Evolutionary conservation across 2,888 invertebrate genomes (phyloP).

Genomic region (Ochropleura leucogaster): DNA sequence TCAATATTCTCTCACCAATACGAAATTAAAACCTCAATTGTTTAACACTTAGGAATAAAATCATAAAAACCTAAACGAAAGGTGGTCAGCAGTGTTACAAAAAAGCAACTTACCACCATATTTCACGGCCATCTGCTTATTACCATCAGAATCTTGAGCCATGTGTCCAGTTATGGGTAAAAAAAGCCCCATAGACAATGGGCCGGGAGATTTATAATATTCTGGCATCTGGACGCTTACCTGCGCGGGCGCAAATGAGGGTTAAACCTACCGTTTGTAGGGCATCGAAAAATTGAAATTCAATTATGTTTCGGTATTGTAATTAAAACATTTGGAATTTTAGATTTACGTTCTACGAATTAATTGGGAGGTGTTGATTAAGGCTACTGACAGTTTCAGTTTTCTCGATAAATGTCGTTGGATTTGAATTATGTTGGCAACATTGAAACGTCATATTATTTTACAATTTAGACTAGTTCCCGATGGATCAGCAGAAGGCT

Average conservation of each 20-base stretch:
- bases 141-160: constrained; percentile 71
- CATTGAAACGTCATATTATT: constrained; percentile 7
- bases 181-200: constrained; percentile 83
- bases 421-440: not conserved
- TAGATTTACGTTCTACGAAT: constrained; percentile 25
- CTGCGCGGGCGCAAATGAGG: constrained; percentile 72
- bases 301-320: constrained; percentile 50
- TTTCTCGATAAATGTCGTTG: not conserved
- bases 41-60: constrained; percentile 39
- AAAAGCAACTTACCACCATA: constrained; percentile 58
- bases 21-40: constrained; percentile 25
- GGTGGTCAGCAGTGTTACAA: constrained; percentile 61
- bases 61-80: constrained; percentile 46
- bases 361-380: constrained; percentile 7
- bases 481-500: not conserved
- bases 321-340: constrained; percentile 44
- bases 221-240: constrained; percentile 83
- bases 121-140: constrained; percentile 74
- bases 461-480: not conserved
- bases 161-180: constrained; percentile 85
- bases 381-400: constrained; percentile 5
- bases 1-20: constrained; percentile 1
- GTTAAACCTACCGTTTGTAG: constrained; percentile 52
- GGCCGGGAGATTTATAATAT: constrained; percentile 82
- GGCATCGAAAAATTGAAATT: constrained; percentile 60